Percentiles rank a stretch among this genome's conserved stretches.
These are phyloP conservation scores for Tiaroga cobitis DNA, from an alignment of 2,797 vertebrate genomes.

Conservation along the genomic window DNA sequence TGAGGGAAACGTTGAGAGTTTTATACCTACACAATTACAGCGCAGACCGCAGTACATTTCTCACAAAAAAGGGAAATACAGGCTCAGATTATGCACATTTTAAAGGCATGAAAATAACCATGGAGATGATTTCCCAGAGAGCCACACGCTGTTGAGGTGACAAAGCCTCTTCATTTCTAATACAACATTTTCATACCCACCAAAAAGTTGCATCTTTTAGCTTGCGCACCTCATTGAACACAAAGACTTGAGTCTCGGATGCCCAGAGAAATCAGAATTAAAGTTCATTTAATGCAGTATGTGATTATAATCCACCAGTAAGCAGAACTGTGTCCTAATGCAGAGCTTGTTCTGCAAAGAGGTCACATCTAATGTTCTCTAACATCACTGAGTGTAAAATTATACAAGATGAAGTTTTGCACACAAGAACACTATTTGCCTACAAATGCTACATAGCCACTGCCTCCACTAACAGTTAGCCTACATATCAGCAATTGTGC, in stretches of 20 bases:
- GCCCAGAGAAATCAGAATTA: background rate
- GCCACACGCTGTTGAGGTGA: conserved; percentile 6
- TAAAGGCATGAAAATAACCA: conserved; percentile 39
- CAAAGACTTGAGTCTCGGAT: background rate
- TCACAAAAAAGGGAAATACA: background rate
- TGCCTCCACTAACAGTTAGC: background rate
- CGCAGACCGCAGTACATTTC: background rate
- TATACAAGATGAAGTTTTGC: background rate
- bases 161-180: conserved; percentile 13
- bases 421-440: background rate
- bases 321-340: background rate
- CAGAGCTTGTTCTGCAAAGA: background rate
- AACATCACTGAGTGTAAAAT: background rate
- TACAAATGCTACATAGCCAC: background rate
- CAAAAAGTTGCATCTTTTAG: background rate
- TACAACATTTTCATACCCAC: conserved; percentile 32
- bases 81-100: conserved; percentile 16
- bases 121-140: conserved; percentile 35
- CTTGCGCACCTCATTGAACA: conserved; percentile 1
- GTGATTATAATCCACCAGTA: conserved; percentile 9
- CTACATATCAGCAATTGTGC: background rate
- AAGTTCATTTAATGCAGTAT: background rate
- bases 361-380: conserved; percentile 24
- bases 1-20: conserved; percentile 32
- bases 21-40: conserved; percentile 24